Evolutionary conservation across 2,888 invertebrate genomes (phyloP).

Genomic region (Tethea ocularis): DNA sequence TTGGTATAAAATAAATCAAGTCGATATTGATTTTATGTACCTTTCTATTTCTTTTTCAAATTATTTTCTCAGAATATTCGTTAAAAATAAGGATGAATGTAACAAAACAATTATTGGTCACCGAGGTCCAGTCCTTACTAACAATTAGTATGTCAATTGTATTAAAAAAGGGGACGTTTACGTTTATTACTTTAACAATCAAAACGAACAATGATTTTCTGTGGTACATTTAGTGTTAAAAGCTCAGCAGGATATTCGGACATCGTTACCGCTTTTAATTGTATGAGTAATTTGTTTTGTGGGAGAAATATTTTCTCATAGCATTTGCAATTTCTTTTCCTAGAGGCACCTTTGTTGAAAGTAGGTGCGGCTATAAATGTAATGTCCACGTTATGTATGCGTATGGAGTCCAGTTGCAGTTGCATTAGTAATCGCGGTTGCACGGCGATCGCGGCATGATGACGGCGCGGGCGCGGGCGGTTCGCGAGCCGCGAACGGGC

Average conservation of each 20-base stretch:
- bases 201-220: slow-evolving; percentile 33
- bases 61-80: not conserved
- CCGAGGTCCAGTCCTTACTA: slow-evolving; percentile 15
- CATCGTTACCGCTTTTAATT: slow-evolving; percentile 44
- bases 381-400: slow-evolving; percentile 58
- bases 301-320: slow-evolving; percentile 26
- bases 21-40: not conserved
- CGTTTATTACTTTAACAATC: slow-evolving; percentile 34
- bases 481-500: slow-evolving; percentile 56
- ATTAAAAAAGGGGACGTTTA: slow-evolving; percentile 21
- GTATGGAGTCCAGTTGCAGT: slow-evolving; percentile 64
- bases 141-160: slow-evolving; percentile 17
- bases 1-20: slow-evolving; percentile 25
- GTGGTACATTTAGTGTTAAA: slow-evolving; percentile 49
- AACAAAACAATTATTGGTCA: slow-evolving; percentile 9
- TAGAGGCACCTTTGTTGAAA: slow-evolving; percentile 30
- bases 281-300: slow-evolving; percentile 25
- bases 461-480: slow-evolving; percentile 51
- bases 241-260: slow-evolving; percentile 60
- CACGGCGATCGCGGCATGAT: slow-evolving; percentile 70
- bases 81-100: not conserved
- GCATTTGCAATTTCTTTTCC: slow-evolving; percentile 27
- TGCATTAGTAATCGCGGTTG: slow-evolving; percentile 72
- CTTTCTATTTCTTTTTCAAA: not conserved
- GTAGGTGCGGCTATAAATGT: slow-evolving; percentile 33